These are phyloP conservation scores for Caenorhabditis sp. DNA, from an alignment of 2,888 invertebrate genomes.

Conservation along the genomic window DNA sequence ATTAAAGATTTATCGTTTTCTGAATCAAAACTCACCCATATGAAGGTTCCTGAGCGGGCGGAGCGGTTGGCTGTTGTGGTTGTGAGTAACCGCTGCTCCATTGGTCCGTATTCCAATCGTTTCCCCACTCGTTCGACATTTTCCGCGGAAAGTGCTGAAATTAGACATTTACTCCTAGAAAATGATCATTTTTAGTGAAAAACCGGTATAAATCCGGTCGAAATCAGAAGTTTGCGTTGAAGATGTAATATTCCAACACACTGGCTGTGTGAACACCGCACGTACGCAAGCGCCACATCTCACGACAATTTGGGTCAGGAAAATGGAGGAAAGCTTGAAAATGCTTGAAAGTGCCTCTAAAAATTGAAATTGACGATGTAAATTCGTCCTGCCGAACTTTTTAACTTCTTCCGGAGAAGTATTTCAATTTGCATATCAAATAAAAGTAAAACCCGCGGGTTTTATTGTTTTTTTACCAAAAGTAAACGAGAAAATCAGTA, in stretches of 20 bases:
- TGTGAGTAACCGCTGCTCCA: conserved; percentile 59
- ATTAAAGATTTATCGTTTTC: neutral
- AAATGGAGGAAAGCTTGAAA: no score
- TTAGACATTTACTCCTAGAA: neutral
- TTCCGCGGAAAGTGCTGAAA: conserved; percentile 5
- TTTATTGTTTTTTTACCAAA: neutral
- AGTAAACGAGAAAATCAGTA: no score
- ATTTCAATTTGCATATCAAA: neutral
- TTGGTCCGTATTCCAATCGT: conserved; percentile 63
- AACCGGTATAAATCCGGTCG: neutral
- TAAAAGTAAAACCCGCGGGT: neutral
- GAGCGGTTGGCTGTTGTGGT: conserved; percentile 30
- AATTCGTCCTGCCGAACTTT: neutral
- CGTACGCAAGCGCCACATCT: conserved; percentile 5
- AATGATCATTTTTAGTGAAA: neutral
- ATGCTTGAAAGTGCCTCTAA: no score
- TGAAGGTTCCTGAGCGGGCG: conserved; percentile 14
- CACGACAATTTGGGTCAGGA: conserved; percentile 23
- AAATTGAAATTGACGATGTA: no score
- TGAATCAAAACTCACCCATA: conserved; percentile 29
- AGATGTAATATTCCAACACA: conserved; percentile 43
- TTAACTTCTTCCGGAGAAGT: neutral
- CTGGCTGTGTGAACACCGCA: conserved; percentile 39
- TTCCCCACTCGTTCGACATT: conserved; percentile 70
- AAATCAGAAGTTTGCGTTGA: neutral